Evolutionary conservation across 2,888 invertebrate genomes (phyloP).

Genomic region (Ptychoptera albimana): DNA sequence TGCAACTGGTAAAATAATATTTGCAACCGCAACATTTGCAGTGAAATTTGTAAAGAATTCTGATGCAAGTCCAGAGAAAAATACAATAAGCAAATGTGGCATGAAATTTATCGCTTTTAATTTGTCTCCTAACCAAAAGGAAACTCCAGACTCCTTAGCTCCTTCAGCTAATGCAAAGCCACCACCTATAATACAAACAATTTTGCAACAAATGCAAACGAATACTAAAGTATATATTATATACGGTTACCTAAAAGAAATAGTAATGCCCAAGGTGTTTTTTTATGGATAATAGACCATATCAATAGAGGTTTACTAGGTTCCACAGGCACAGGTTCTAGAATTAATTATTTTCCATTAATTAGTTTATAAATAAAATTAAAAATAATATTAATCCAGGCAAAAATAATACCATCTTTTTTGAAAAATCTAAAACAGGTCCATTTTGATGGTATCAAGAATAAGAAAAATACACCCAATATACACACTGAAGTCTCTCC

Average conservation of each 20-base stretch:
- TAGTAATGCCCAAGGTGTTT: constrained; percentile 70
- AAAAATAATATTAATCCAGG: background rate
- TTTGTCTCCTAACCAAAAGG: constrained; percentile 48
- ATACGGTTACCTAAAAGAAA: constrained; percentile 29
- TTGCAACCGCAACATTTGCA: constrained; percentile 69
- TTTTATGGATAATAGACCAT: constrained; percentile 64
- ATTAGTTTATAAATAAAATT: too few relatives aligned
- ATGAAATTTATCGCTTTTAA: constrained; percentile 43
- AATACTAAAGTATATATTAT: too few relatives aligned
- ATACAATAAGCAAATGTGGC: constrained; percentile 41
- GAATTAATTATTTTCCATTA: too few relatives aligned
- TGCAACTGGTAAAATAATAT: constrained; percentile 60
- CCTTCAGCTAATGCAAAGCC: constrained; percentile 74
- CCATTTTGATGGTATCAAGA: constrained; percentile 55
- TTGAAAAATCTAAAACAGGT: constrained; percentile 27
- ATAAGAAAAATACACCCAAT: constrained; percentile 57
- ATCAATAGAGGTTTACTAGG: constrained; percentile 46
- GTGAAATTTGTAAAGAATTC: constrained; percentile 38
- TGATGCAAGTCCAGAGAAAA: constrained; percentile 61
- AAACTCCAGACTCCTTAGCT: constrained; percentile 56
- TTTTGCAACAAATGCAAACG: too few relatives aligned
- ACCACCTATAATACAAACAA: constrained; percentile 41
- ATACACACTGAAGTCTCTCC: constrained; percentile 61
- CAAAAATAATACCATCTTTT: background rate
- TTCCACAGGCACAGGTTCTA: constrained; percentile 21